Conservation (phyloP, 2,797 vertebrate genomes). For the Clarias pachynema region DNA sequence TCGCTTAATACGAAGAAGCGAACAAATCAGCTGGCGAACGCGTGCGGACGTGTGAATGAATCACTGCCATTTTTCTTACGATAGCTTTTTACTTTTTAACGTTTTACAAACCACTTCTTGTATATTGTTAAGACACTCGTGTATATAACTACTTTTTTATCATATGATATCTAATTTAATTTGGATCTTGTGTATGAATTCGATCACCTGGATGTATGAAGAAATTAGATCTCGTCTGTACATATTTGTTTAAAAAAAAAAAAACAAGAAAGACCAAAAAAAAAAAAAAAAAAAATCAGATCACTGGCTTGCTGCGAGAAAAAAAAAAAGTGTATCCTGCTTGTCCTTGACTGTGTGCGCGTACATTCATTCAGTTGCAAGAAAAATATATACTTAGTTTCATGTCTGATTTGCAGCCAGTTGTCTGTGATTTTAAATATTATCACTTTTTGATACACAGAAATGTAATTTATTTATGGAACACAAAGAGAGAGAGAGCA, state of each 20-base stretch:
- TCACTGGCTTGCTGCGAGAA: conserved; percentile 80
- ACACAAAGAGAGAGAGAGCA: conserved; percentile 61
- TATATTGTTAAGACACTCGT: conserved; percentile 83
- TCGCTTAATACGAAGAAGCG: conserved; percentile 51
- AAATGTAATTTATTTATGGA: conserved; percentile 88
- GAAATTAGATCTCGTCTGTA: conserved; percentile 76
- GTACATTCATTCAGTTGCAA: conserved; percentile 33
- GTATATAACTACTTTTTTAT: conserved; percentile 80
- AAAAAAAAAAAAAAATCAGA: conserved; percentile 74
- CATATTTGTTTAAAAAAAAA: conserved; percentile 78
- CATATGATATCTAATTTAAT: conserved; percentile 75
- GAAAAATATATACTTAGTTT: conserved; percentile 33
- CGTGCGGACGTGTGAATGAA: conserved; percentile 68
- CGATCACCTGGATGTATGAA: conserved; percentile 73
- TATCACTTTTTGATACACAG: conserved; percentile 82
- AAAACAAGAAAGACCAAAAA: conserved; percentile 67
- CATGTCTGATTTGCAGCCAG: conserved; percentile 62
- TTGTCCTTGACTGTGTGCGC: conserved; percentile 75
- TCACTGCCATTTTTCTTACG: conserved; percentile 96
- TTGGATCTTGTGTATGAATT: conserved; percentile 72
- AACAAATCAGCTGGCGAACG: conserved; percentile 34
- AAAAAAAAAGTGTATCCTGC: conserved; percentile 74
- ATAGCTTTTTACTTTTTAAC: conserved; percentile 84
- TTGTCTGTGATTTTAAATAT: conserved; percentile 71
- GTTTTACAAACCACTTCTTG: conserved; percentile 88